A percentile compares a stretch with the other conserved stretches of the same genome.
Conservation (phyloP, 1,140 invertebrate species). For the Diorhabda sublineata region DNA sequence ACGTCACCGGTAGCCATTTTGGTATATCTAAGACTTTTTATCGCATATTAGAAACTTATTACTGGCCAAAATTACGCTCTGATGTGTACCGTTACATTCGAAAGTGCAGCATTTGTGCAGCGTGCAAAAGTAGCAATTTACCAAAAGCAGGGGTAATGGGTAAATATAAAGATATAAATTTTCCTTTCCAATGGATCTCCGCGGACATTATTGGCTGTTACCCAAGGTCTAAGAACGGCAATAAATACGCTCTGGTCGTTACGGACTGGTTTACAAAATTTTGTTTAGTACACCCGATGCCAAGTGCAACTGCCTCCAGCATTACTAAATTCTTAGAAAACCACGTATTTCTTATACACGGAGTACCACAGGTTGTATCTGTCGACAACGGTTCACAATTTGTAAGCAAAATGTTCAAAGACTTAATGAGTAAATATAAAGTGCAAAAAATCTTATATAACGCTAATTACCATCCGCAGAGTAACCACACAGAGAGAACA, state of each 20-base stretch:
- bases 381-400: slow-evolving; percentile 18
- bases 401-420: slow-evolving; percentile 17
- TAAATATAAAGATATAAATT: slow-evolving; percentile 24
- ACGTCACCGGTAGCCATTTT: slow-evolving; percentile 13
- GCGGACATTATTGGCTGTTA: slow-evolving; percentile 24
- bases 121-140: slow-evolving; percentile 10
- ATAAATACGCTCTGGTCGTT: slow-evolving; percentile 20
- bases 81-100: slow-evolving; percentile 7
- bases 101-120: background rate
- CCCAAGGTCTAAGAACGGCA: slow-evolving; percentile 24
- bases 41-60: slow-evolving; percentile 10
- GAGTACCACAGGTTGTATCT: slow-evolving; percentile 20
- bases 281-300: slow-evolving; percentile 23
- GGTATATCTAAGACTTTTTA: slow-evolving; percentile 19
- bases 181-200: slow-evolving; percentile 27
- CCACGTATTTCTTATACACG: slow-evolving; percentile 26
- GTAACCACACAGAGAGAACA: slow-evolving; percentile 23
- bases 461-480: slow-evolving; percentile 19
- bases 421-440: slow-evolving; percentile 18
- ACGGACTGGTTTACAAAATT: slow-evolving; percentile 27
- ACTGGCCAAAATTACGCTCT: slow-evolving; percentile 13
- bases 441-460: slow-evolving; percentile 23
- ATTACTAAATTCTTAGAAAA: slow-evolving; percentile 27
- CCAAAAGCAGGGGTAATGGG: slow-evolving; percentile 21
- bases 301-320: slow-evolving; percentile 13